Evolutionary conservation across 2,797 vertebrate genomes (phyloP), one percentile per base, ranked within the genome.

Genomic region (Microctenopoma steveboyesi): DNA sequence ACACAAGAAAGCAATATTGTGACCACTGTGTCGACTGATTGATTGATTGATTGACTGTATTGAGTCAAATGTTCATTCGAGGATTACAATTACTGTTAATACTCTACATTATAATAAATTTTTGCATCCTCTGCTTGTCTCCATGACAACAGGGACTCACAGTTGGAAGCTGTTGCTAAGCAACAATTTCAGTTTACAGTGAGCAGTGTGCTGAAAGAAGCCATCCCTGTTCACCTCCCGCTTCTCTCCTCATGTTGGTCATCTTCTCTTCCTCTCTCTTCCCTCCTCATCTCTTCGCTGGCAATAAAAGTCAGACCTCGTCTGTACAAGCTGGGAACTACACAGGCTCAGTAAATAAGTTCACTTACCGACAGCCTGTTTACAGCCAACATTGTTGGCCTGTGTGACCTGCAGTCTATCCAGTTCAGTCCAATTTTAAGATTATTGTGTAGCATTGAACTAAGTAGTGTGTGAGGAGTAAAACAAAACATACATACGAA

Each of bases 61-160:
- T 35, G 9, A 35, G 7, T 22, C 22, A 65, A 42, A 50, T 54
- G 46, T 70, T 56, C 46, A 63, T 22, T 61, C 43, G 27, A 5
- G 15, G 18, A 35, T 67, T 45, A 22, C 55, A 2, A 43, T 27
- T 64, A n/a, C 27, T 50, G 30, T 15, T 49, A 46, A 70, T 67
- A 27, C 14, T 53, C 11, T 35, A 8, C 33, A 35, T 35, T 35
- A 35, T 35, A 35, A 35, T 35, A 4, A 16, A 59, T 28, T 46
- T 43, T 22, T 76, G 57, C 54, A 72, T 71, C 62, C 9, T 43
- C 25, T 66, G 11, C 47, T 56, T 64, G 80, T 90, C 60, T 80
- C 84, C 76, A 72, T 88, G 85, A 72, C 84, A 82, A 85, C 79
- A 54, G 57, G 55, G 62, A 72, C 69, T 83, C 46, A 22, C 22